phyloP scores from a whole-genome alignment of 2,888 invertebrate genomes.

The Cactoblastis cactorum region DNA sequence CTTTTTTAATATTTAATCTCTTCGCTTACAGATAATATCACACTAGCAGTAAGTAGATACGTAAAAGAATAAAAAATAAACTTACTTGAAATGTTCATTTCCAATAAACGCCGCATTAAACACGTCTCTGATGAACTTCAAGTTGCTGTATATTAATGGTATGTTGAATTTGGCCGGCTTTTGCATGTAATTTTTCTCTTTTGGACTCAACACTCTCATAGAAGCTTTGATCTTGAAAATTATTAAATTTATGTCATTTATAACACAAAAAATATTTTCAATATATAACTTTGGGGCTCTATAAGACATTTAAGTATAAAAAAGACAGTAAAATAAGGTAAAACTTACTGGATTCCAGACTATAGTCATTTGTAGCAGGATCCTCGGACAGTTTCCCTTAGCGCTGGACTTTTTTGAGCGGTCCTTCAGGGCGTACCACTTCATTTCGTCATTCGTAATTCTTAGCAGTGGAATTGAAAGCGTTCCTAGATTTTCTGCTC shows the following conservation, averaged over 20 bases:
- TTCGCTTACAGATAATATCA: too few species aligned
- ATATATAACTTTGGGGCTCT: too few species aligned
- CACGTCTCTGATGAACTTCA: conserved; percentile 60
- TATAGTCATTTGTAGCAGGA: conserved; percentile 64
- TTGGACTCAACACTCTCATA: conserved; percentile 58
- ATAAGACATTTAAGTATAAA: too few species aligned
- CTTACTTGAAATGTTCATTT: conserved; percentile 68
- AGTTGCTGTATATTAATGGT: conserved; percentile 63
- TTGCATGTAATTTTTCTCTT: conserved; percentile 60
- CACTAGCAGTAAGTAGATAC: not conserved
- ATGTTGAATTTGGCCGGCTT: conserved; percentile 64
- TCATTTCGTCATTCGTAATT: conserved; percentile 60
- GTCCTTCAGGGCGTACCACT: conserved; percentile 66
- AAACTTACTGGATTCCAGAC: conserved; percentile 67
- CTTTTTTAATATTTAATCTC: too few species aligned
- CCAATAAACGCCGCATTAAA: conserved; percentile 49
- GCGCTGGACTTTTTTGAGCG: conserved; percentile 52
- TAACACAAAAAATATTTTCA: too few species aligned
- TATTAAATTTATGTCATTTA: too few species aligned
- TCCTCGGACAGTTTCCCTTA: conserved; percentile 60
- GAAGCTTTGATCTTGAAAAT: conserved; percentile 73
- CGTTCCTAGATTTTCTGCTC: conserved; percentile 58
- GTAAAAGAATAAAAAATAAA: conserved; percentile 17
- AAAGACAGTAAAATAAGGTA: too few species aligned
- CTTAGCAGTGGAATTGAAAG: conserved; percentile 62